Evolutionary conservation across 2,797 vertebrate genomes (phyloP).

Genomic region (Eulemur mongoz): DNA sequence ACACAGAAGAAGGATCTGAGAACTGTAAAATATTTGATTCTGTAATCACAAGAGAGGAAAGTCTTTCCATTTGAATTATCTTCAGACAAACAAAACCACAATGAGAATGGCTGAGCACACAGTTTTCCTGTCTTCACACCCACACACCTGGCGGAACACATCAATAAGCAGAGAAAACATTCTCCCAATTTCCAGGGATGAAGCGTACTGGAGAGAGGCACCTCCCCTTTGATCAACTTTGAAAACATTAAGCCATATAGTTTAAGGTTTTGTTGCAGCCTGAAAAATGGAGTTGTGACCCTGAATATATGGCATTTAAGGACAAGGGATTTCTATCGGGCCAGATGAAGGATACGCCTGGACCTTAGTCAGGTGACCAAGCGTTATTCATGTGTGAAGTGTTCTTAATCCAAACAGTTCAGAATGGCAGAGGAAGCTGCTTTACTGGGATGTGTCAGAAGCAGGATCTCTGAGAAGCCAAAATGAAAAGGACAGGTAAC

Average conservation of each 20-base stretch:
- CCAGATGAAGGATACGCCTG: neutral
- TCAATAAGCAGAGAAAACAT: slow-evolving; percentile 22
- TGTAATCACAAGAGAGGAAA: slow-evolving; percentile 30
- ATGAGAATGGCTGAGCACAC: slow-evolving; percentile 14
- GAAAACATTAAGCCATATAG: neutral
- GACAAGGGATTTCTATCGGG: neutral
- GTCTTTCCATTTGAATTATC: slow-evolving; percentile 29
- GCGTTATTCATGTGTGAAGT: neutral
- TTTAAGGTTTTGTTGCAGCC: slow-evolving; percentile 23
- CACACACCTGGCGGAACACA: neutral
- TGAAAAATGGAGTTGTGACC: neutral
- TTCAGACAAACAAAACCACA: slow-evolving; percentile 47
- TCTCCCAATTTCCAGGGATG: neutral
- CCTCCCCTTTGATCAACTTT: neutral
- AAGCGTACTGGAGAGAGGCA: neutral
- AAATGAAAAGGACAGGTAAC: neutral
- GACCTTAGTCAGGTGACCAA: neutral
- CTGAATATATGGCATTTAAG: neutral
- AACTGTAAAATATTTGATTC: slow-evolving; percentile 10
- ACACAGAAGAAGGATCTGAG: neutral
- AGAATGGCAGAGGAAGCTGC: neutral
- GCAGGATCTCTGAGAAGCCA: neutral
- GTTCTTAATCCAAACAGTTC: neutral
- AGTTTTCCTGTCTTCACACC: neutral
- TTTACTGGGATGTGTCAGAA: neutral